Evolutionary conservation across 2,888 invertebrate genomes (phyloP).

Genomic region (Limnephilus lunatus): DNA sequence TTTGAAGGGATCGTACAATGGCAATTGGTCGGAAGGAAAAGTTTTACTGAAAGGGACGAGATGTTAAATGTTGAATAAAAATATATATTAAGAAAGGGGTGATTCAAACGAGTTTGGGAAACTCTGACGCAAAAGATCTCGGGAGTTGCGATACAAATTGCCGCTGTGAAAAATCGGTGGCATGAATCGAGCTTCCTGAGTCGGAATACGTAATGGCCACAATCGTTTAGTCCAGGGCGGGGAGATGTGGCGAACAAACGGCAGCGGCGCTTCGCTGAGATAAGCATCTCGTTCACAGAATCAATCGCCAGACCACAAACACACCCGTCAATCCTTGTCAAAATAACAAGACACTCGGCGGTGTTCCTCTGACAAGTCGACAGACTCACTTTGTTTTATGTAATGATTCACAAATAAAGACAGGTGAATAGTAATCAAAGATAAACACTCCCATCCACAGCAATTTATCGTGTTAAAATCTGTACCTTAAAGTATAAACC

Average conservation of each 20-base stretch:
- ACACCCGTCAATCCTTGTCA: conserved; percentile 34
- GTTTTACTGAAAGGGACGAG: background rate
- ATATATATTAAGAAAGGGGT: background rate
- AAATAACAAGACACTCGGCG: conserved; percentile 20
- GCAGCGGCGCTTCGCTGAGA: background rate
- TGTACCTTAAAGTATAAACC: no score
- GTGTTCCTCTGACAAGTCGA: background rate
- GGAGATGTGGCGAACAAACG: background rate
- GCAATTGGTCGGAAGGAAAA: background rate
- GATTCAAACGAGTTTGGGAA: background rate
- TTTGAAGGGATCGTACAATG: no score
- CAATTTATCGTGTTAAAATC: background rate
- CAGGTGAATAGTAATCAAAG: conserved; percentile 25
- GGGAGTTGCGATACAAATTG: background rate
- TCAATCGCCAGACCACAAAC: conserved; percentile 11
- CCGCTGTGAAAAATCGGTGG: background rate
- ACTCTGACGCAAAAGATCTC: background rate
- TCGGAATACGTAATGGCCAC: background rate
- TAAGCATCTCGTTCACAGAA: conserved; percentile 31
- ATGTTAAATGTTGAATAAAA: background rate
- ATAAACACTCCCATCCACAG: conserved; percentile 6
- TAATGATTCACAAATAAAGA: conserved; percentile 20
- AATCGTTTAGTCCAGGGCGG: background rate
- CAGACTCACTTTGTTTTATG: background rate
- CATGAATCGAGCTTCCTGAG: background rate